Evolutionary conservation across 2,888 invertebrate species (phyloP).

Genomic region (Heteromyza rotundicornis): DNA sequence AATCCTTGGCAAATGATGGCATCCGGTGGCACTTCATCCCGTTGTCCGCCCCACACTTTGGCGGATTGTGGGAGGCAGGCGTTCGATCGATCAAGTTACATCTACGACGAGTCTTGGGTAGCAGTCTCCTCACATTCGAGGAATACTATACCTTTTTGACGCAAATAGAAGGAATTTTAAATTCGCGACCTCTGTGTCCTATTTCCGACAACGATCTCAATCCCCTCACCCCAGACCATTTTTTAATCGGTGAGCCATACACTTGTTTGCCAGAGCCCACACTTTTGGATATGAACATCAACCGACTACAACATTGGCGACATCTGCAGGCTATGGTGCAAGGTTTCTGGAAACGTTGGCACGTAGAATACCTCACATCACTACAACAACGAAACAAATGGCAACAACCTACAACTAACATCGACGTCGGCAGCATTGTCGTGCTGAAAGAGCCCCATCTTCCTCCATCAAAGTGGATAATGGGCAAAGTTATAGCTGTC

Average conservation of each 20-base stretch:
- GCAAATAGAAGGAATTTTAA: constrained; percentile 11
- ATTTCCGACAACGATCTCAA: not conserved
- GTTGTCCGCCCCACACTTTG: not conserved
- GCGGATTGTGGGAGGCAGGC: constrained; percentile 9
- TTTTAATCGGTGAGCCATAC: constrained; percentile 16
- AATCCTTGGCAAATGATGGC: too few relatives aligned
- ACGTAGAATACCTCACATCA: constrained; percentile 12
- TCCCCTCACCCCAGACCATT: constrained; percentile 8
- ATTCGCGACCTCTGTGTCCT: constrained; percentile 6
- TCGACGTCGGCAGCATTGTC: constrained; percentile 6
- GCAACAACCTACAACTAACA: too few relatives aligned
- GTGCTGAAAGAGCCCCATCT: constrained; percentile 3
- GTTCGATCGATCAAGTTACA: constrained; percentile 1
- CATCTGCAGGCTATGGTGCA: too few relatives aligned
- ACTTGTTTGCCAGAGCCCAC: constrained; percentile 15
- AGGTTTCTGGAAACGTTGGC: constrained; percentile 24
- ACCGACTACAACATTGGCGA: too few relatives aligned
- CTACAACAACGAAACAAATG: constrained; percentile 19
- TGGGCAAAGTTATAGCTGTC: not conserved
- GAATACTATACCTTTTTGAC: constrained; percentile 3
- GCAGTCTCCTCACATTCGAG: not conserved
- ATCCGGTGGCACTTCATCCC: constrained; percentile 19
- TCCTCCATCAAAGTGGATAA: not conserved
- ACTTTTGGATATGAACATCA: not conserved
- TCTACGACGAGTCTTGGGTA: constrained; percentile 4